phyloP scores from a whole-genome alignment of 2,888 invertebrate species.

The Labia minor region DNA sequence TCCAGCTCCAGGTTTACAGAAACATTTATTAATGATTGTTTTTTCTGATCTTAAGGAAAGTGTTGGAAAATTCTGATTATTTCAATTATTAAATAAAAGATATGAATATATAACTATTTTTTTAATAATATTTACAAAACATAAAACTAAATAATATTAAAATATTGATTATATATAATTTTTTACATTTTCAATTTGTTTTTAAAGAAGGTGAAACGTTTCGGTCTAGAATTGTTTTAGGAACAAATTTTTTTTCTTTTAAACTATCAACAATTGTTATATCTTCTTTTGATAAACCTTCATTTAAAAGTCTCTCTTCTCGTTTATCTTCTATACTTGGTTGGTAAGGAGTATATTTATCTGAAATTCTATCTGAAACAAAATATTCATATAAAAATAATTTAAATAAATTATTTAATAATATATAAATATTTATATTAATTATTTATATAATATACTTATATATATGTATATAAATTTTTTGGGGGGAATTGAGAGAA shows the following conservation, averaged over 20 bases:
- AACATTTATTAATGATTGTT: no score
- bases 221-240: constrained; percentile 39
- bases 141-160: background rate
- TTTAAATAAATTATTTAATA: no score
- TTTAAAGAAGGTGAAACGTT: constrained; percentile 36
- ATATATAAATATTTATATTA: no score
- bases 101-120: no score
- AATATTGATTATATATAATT: background rate
- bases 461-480: no score
- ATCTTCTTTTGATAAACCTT: constrained; percentile 44
- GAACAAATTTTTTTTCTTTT: constrained; percentile 46
- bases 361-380: constrained; percentile 28
- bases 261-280: constrained; percentile 56
- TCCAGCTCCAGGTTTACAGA: no score
- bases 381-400: background rate
- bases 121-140: no score
- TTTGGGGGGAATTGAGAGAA: no score
- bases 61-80: no score
- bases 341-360: constrained; percentile 39
- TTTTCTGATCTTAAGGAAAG: no score
- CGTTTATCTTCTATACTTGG: constrained; percentile 65
- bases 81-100: no score
- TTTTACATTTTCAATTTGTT: constrained; percentile 21
- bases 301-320: constrained; percentile 52
- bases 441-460: no score